These are phyloP conservation scores for Drosophila mulleri DNA, from an alignment of 2,888 invertebrate species.

Conservation along the genomic window DNA sequence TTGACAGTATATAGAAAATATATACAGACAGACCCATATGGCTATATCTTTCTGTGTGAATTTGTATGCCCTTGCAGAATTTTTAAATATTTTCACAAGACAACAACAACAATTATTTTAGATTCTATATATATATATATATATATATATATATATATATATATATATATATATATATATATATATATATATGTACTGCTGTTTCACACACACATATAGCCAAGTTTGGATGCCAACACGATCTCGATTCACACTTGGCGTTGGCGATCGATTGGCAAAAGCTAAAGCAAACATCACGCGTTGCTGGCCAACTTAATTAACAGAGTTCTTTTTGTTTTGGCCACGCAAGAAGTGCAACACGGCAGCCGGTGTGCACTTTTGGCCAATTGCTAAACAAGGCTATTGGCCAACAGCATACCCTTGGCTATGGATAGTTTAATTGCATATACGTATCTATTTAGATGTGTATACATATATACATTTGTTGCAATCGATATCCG, in stretches of 20 bases:
- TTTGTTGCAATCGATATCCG: slow-evolving; percentile 44
- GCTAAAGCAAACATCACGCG: slow-evolving; percentile 38
- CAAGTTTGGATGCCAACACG: slow-evolving; percentile 25
- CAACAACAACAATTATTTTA: not conserved
- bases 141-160: too few relatives aligned
- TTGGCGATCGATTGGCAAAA: slow-evolving; percentile 34
- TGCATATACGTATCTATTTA: slow-evolving; percentile 12
- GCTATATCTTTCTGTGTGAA: not conserved
- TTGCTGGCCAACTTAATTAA: slow-evolving; percentile 62
- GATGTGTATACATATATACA: not conserved
- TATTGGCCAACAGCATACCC: slow-evolving; percentile 46
- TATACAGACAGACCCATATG: too few relatives aligned
- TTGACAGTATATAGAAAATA: too few relatives aligned
- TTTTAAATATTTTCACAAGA: not conserved
- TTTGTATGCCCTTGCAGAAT: not conserved
- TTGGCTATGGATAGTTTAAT: slow-evolving; percentile 52
- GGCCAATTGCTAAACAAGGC: slow-evolving; percentile 32
- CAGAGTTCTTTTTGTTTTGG: slow-evolving; percentile 65
- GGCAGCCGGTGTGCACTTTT: slow-evolving; percentile 23
- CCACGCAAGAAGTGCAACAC: slow-evolving; percentile 38
- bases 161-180: too few relatives aligned
- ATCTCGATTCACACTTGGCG: slow-evolving; percentile 27
- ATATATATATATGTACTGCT: not conserved
- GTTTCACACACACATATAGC: not conserved
- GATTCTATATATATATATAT: not conserved